Evolutionary conservation across 2,888 invertebrate genomes (phyloP).

Genomic region (Parnassius glacialis): DNA sequence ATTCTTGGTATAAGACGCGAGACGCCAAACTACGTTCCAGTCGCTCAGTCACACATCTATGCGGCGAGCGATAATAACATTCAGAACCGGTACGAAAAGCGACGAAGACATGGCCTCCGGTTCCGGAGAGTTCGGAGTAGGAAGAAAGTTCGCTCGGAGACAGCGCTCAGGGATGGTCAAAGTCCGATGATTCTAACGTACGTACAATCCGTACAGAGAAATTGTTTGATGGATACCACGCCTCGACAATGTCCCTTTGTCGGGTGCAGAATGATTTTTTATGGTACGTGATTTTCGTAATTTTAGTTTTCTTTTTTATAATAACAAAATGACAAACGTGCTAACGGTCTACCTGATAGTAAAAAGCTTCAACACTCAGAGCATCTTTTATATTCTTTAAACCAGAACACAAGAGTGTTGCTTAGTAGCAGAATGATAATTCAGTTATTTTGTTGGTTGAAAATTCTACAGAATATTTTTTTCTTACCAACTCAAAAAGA

Average conservation of each 20-base stretch:
- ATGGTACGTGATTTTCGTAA: slow-evolving; percentile 44
- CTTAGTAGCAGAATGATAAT: too few species aligned
- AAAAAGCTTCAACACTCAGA: too few species aligned
- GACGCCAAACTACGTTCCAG: slow-evolving; percentile 34
- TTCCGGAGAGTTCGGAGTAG: slow-evolving; percentile 52
- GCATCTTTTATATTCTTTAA: too few species aligned
- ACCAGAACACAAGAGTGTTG: too few species aligned
- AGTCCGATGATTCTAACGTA: slow-evolving; percentile 56
- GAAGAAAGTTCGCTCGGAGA: slow-evolving; percentile 60
- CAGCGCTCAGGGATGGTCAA: slow-evolving; percentile 44
- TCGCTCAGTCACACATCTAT: slow-evolving; percentile 45
- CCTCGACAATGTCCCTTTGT: slow-evolving; percentile 62
- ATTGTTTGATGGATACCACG: slow-evolving; percentile 61
- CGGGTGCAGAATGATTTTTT: slow-evolving; percentile 60
- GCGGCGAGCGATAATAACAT: slow-evolving; percentile 63
- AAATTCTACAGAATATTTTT: too few species aligned
- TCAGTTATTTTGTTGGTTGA: too few species aligned
- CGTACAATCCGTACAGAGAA: slow-evolving; percentile 60
- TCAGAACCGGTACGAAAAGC: slow-evolving; percentile 42
- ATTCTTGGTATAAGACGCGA: slow-evolving; percentile 57
- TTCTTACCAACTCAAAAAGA: too few species aligned
- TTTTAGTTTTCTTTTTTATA: background rate
- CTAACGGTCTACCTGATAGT: too few species aligned
- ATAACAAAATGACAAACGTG: too few species aligned
- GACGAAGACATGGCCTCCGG: slow-evolving; percentile 39